phyloP scores from a whole-genome alignment of 2,113 vertebrate species.

The Corythoichthys intestinalis region DNA sequence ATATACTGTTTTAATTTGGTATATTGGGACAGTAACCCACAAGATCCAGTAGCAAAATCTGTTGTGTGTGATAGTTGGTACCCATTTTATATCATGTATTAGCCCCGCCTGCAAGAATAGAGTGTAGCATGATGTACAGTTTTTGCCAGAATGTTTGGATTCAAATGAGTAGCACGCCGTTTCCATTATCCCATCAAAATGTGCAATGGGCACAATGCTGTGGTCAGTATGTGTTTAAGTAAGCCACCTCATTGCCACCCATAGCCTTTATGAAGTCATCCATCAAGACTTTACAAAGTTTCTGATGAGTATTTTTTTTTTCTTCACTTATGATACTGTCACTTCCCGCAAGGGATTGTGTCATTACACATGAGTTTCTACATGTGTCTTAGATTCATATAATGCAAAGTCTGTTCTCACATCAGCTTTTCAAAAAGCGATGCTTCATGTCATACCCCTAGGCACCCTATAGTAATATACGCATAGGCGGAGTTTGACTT shows the following conservation, averaged over 20 bases:
- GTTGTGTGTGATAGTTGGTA: not conserved
- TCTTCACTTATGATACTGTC: not conserved
- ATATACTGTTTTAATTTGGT: no score
- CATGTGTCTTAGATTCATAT: not conserved
- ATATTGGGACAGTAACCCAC: not conserved
- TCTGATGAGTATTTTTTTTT: not conserved
- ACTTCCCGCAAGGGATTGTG: not conserved
- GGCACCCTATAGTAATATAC: not conserved
- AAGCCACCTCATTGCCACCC: not conserved
- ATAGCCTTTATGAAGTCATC: not conserved
- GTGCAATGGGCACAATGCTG: no score
- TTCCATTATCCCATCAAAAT: no score
- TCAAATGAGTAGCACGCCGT: no score
- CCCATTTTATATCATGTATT: not conserved
- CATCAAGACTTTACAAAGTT: not conserved
- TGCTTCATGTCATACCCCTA: not conserved
- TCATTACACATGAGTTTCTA: not conserved
- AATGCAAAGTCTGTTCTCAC: not conserved
- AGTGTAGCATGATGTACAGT: not conserved
- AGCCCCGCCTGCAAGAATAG: not conserved
- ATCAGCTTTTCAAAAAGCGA: not conserved
- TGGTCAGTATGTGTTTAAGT: not conserved
- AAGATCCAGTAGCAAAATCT: not conserved
- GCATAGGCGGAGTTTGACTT: no score
- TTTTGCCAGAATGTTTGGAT: no score